Conservation (phyloP, 2,888 invertebrate species). For the Tetropium fuscum region DNA sequence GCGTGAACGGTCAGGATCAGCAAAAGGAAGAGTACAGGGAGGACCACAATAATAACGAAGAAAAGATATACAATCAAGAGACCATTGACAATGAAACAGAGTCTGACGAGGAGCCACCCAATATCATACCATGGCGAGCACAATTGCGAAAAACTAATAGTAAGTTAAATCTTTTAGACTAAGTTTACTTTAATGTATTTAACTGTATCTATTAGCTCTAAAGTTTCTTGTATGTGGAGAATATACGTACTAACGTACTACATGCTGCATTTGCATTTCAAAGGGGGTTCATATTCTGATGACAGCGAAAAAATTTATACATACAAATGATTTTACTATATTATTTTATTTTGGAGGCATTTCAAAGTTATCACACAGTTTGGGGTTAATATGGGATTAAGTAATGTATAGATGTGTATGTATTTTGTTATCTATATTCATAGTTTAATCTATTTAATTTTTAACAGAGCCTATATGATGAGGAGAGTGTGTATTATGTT, state of each 20-base stretch:
- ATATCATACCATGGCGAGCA: conserved; percentile 90
- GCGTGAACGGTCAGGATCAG: conserved; percentile 64
- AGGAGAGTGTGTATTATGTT: no score
- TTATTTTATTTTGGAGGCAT: no score
- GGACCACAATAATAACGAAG: conserved; percentile 64
- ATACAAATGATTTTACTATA: no score
- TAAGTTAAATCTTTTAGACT: conserved; percentile 85
- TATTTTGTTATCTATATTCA: conserved; percentile 3
- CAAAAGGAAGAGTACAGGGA: conserved; percentile 54
- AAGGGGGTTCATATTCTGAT: no score
- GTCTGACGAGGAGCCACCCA: conserved; percentile 68
- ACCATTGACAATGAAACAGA: conserved; percentile 48
- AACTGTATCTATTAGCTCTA: background rate
- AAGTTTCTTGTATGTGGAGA: background rate
- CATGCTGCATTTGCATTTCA: no score
- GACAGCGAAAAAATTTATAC: no score
- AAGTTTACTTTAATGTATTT: conserved; percentile 24
- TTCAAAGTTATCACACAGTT: no score
- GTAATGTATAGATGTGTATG: conserved; percentile 13
- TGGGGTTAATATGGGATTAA: no score
- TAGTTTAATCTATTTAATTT: conserved; percentile 2
- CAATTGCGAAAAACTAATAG: conserved; percentile 91
- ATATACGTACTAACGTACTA: no score
- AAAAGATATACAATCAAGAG: conserved; percentile 41
- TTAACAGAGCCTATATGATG: background rate